Conservation (phyloP, 1,140 invertebrate genomes). For the Coenobita brevimanus region DNA sequence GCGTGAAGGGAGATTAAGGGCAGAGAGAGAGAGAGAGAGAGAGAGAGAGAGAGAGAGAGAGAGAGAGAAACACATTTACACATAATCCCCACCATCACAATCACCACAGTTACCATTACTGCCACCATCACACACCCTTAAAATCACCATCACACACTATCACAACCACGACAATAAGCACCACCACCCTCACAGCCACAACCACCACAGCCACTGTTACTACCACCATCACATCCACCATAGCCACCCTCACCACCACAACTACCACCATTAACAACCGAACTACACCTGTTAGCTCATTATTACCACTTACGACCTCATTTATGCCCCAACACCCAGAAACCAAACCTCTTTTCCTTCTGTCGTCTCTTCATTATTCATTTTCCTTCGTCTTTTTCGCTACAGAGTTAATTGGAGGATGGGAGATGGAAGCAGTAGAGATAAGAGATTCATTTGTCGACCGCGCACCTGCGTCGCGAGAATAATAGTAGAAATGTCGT, state of each 20-base stretch:
- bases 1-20: not conserved
- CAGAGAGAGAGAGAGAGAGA: not conserved
- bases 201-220: not conserved
- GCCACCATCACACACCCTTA: not conserved
- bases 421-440: too few species aligned
- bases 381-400: too few species aligned
- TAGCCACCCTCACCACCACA: not conserved
- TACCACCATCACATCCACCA: not conserved
- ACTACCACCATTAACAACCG: not conserved
- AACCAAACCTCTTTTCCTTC: not conserved
- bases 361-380: not conserved
- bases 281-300: too few species aligned
- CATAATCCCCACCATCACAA: too few species aligned
- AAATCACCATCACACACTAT: not conserved
- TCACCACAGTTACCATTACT: too few species aligned
- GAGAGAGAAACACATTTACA: slow-evolving; percentile 21
- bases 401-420: too few species aligned
- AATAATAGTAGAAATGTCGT: too few species aligned
- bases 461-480: too few species aligned
- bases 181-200: not conserved
- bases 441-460: too few species aligned
- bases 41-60: slow-evolving; percentile 16
- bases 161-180: not conserved
- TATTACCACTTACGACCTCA: too few species aligned
- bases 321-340: too few species aligned